Evolutionary conservation across 2,888 invertebrate genomes (phyloP).

Genomic region (Synanthedon myopaeformis): DNA sequence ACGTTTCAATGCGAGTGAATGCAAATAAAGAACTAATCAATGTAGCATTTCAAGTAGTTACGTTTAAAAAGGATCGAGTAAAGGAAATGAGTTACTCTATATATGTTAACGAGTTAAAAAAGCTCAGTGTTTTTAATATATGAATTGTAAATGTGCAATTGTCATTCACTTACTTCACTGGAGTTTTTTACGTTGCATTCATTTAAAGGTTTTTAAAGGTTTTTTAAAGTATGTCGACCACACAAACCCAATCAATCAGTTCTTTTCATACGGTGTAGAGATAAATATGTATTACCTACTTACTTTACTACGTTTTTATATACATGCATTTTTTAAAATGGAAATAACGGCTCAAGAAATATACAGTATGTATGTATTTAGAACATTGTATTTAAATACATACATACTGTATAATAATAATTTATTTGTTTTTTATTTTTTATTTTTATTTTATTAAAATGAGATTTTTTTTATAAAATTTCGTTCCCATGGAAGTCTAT

Average conservation of each 20-base stretch:
- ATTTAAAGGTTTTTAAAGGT: neutral
- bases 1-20: neutral
- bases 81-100: constrained; percentile 9
- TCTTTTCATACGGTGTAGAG: no score
- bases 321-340: no score
- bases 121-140: constrained; percentile 6
- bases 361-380: no score
- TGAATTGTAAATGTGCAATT: constrained; percentile 8
- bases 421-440: no score
- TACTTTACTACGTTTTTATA: no score
- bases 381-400: no score
- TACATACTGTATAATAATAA: no score
- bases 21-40: neutral
- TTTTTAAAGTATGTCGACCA: neutral
- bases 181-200: neutral
- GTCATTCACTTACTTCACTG: constrained; percentile 3
- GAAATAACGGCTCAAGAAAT: no score
- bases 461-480: no score
- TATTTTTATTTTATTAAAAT: no score
- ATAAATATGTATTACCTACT: no score
- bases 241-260: neutral
- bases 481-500: no score
- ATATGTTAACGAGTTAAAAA: constrained; percentile 8
- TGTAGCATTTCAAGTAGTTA: neutral
- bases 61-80: constrained; percentile 1